Evolutionary conservation across 2,888 invertebrate species (phyloP).

Genomic region (Drosophila pseudotalamancana): DNA sequence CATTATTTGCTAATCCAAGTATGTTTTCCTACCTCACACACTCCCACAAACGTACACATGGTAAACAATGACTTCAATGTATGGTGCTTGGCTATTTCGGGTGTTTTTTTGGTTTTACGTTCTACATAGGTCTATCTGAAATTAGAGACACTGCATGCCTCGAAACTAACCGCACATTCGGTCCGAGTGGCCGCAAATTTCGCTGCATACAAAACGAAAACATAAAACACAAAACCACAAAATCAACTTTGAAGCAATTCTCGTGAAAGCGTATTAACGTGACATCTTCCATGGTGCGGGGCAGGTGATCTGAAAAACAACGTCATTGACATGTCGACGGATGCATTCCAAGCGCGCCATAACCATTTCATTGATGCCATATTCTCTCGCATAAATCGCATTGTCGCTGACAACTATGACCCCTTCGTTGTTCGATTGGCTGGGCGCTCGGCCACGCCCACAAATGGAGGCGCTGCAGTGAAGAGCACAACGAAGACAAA

Average conservation of each 20-base stretch:
- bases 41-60: slow-evolving; percentile 1
- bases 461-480: slow-evolving; percentile 22
- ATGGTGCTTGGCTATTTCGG: slow-evolving; percentile 39
- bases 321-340: slow-evolving; percentile 82
- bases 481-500: slow-evolving; percentile 56
- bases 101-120: slow-evolving; percentile 19
- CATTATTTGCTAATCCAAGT: slow-evolving; percentile 46
- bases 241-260: slow-evolving; percentile 27
- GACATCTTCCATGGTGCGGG: slow-evolving; percentile 33
- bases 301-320: slow-evolving; percentile 82
- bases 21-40: background rate
- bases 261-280: slow-evolving; percentile 47
- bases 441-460: slow-evolving; percentile 59
- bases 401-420: slow-evolving; percentile 91
- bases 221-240: slow-evolving; percentile 30
- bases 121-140: slow-evolving; percentile 37
- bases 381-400: slow-evolving; percentile 91
- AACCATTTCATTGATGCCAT: slow-evolving; percentile 94
- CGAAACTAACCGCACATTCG: slow-evolving; percentile 38
- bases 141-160: slow-evolving; percentile 54
- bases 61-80: slow-evolving; percentile 26
- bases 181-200: slow-evolving; percentile 22
- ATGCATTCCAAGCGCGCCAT: slow-evolving; percentile 90
- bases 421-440: slow-evolving; percentile 89
- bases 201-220: slow-evolving; percentile 11